phyloP scores from a whole-genome alignment of 1,140 invertebrate species.

The Cotesia typhae region DNA sequence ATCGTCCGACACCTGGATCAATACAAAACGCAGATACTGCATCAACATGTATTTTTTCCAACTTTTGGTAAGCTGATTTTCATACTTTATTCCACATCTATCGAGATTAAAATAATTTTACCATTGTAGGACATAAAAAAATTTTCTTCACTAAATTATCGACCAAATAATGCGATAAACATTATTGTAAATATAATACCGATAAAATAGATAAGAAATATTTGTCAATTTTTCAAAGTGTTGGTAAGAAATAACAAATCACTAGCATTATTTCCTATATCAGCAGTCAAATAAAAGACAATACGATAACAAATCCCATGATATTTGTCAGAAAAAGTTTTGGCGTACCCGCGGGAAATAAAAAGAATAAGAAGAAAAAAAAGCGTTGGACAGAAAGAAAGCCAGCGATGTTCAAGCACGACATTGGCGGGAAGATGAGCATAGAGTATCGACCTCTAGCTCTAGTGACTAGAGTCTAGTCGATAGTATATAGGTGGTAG shows the following conservation, averaged over 20 bases:
- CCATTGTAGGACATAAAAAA: background rate
- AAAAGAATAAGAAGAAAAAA: slow-evolving; percentile 24
- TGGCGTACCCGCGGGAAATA: slow-evolving; percentile 34
- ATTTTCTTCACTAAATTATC: no score
- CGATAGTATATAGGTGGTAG: background rate
- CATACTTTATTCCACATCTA: background rate
- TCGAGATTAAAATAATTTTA: background rate
- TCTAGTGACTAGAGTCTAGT: slow-evolving; percentile 14
- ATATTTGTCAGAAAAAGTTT: slow-evolving; percentile 17
- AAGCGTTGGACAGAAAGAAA: background rate
- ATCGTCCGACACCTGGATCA: slow-evolving; percentile 12
- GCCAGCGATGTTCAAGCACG: slow-evolving; percentile 18
- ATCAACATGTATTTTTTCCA: slow-evolving; percentile 24
- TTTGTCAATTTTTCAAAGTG: background rate
- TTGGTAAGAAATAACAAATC: background rate
- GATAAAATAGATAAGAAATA: background rate
- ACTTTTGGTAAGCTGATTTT: slow-evolving; percentile 14
- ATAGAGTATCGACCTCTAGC: slow-evolving; percentile 38
- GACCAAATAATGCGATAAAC: no score
- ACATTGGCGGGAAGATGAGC: slow-evolving; percentile 29
- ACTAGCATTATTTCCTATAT: background rate
- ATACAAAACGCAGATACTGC: slow-evolving; percentile 10
- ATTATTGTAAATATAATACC: no score
- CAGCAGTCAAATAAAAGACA: slow-evolving; percentile 12
- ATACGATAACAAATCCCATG: slow-evolving; percentile 12